These are phyloP conservation scores for Agrilus planipennis DNA, from an alignment of 1,140 invertebrate species.

Conservation along the genomic window DNA sequence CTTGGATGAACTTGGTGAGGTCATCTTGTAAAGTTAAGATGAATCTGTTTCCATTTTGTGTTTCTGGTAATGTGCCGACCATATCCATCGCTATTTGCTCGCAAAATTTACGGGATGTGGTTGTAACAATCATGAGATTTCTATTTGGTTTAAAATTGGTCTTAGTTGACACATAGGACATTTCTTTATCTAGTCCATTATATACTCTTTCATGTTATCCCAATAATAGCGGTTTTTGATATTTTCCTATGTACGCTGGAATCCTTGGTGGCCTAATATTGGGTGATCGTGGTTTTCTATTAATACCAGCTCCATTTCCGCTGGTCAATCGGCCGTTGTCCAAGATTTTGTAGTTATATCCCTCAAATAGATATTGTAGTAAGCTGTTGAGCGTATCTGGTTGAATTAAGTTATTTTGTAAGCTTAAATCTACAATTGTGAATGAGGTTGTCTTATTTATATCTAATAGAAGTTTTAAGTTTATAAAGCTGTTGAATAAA, in stretches of 20 bases:
- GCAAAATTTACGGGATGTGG: slow-evolving; percentile 13
- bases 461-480: slow-evolving; percentile 1
- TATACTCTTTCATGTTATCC: slow-evolving; percentile 5
- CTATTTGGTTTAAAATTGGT: slow-evolving; percentile 7
- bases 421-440: not conserved
- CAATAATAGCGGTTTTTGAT: slow-evolving; percentile 6
- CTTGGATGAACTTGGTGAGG: slow-evolving; percentile 27
- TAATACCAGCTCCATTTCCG: not conserved
- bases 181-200: slow-evolving; percentile 9
- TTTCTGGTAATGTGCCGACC: slow-evolving; percentile 19
- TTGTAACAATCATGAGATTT: slow-evolving; percentile 20
- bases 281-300: not conserved
- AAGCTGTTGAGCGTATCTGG: not conserved
- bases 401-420: not conserved
- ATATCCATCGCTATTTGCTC: slow-evolving; percentile 16
- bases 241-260: not conserved
- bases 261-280: not conserved
- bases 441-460: slow-evolving; percentile 1
- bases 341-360: not conserved
- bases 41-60: slow-evolving; percentile 12
- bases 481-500: not conserved
- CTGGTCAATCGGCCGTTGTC: not conserved
- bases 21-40: slow-evolving; percentile 24
- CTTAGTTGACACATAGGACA: slow-evolving; percentile 8
- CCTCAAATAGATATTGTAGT: not conserved